Base-by-base conservation (phyloP, 2,797 vertebrate genomes). In the Sardinella longiceps region DNA sequence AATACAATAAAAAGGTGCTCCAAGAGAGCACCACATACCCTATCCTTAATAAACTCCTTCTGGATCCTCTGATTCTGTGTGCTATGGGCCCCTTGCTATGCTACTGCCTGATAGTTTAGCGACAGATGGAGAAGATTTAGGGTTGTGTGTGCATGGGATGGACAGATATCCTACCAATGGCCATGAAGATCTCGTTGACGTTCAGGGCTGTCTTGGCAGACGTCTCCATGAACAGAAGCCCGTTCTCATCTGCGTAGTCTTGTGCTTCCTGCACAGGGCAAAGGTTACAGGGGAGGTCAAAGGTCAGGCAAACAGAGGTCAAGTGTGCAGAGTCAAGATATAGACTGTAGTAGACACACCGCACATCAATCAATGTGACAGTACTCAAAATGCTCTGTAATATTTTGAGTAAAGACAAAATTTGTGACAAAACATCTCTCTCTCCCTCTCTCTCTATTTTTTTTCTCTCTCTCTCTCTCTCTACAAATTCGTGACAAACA, bases 111-210 rank as follows among this genome's bases (percentile, higher is more conserved):
- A 4, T 6, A 48, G n/a, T 30, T 33, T 0, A 39, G 46, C 37
- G 9, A 2, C 43, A 60, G 45, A n/a, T 9, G 46, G 33, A 25
- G 53, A 20, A 53, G 51, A 20, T 53, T 20, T 23, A 48, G 5
- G 43, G 10, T n/a, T 1, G 3, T 9, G 56, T 60, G 56, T 10
- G 10, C 23, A 1, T 25, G n/a, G n/a, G 56, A 60, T n/a, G 9
- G n/a, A 25, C 2, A 1, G 23, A 83, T 10, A 81, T 18, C 92
- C 91, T 90, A 98, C 97, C 97, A 90, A 98, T 98, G 84, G 97
- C 97, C 97, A 98, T 97, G 92, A 98, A 98, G 89, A 97, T 97
- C 91, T 98, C 97, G 66, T 97, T 98, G 91, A 98, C 97, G 82
- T 98, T 98, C 96, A 97, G 96, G 2, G 97, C 96, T 0, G 97